Evolutionary conservation across 2,113 vertebrate genomes (phyloP).

Genomic region (Podarcis cretensis): DNA sequence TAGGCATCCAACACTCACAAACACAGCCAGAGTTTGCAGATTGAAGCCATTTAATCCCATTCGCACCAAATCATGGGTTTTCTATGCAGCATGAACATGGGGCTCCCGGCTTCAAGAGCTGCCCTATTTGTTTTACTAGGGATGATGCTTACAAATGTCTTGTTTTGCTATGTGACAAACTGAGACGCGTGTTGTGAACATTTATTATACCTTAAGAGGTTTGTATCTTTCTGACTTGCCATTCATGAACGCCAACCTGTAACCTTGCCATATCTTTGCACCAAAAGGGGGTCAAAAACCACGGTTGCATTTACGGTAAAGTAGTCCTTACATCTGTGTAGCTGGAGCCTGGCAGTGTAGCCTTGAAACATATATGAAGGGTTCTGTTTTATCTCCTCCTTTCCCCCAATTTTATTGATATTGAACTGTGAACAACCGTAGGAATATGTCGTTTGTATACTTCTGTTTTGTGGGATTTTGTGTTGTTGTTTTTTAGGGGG

Average conservation of each 20-base stretch:
- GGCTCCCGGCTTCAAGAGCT: neutral
- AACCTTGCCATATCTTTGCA: constrained; percentile 11
- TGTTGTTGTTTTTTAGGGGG: constrained; percentile 27
- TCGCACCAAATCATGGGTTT: neutral
- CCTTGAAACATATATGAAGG: constrained; percentile 69
- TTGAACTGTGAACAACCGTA: constrained; percentile 83
- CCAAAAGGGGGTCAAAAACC: neutral
- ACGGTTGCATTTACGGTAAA: constrained; percentile 31
- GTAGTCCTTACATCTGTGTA: neutral
- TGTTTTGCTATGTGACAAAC: neutral
- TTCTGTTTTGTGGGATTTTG: neutral
- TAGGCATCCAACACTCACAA: neutral
- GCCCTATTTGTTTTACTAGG: neutral
- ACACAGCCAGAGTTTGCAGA: neutral
- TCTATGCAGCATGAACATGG: neutral
- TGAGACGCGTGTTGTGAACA: constrained; percentile 38
- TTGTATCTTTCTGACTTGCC: constrained; percentile 25
- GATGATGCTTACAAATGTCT: neutral
- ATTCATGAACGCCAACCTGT: neutral
- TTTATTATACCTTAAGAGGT: neutral
- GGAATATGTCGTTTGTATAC: constrained; percentile 74
- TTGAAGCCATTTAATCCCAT: neutral
- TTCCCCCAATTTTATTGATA: constrained; percentile 57
- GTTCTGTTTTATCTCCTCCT: constrained; percentile 42
- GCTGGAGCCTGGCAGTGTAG: constrained; percentile 35